Base-by-base conservation (phyloP, 1,140 invertebrate genomes). In the Ruditapes philippinarum region DNA sequence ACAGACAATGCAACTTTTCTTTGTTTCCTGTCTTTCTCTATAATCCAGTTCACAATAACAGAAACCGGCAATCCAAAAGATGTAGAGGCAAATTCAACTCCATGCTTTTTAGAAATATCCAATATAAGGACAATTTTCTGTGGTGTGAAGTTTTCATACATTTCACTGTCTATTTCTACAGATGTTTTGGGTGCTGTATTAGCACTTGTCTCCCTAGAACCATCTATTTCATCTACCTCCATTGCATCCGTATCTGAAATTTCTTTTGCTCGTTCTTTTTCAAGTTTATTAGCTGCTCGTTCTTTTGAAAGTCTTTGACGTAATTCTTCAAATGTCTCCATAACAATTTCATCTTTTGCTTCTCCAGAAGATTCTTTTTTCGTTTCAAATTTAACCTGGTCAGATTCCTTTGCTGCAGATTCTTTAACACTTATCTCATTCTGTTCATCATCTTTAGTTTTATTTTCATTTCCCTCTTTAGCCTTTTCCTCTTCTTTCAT, bases 11-110 rank as follows among this genome's bases (percentile, higher is more conserved):
- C 25, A 25, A 49, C 74, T 70, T 70, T 88, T 38, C 85, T 65
- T 19, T 88, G 85, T 36, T 88, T 88, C 54, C 85, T 60, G 76
- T 88, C 85, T 88, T 88, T 88, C 70, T 88, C 85, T n/a, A 88
- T 70, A 9, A 80, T 80, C 85, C 85, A 88, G 22, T 88, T 88
- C 0, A 88, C 85, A 79, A 88, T 88, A 0, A 88, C 76, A 12
- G 74, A 62, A 9, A 73, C 74, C 17, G 85, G 85, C 17, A 88
- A 51, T 31, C 85, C 85, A 70, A 88, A 88, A 0, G 85, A 88
- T 9, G 85, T 79, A 25, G 74, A 88, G 49, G 85, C 85, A 80
- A 88, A 88, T 36, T 79, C 76, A 51, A 88, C 65, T 11, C 85
- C 85, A 88, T 88, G 85, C 42, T 80, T 79, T 51, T 88, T 88